Evolutionary conservation across 2,888 invertebrate species (phyloP).

Genomic region (Norana najaformis): DNA sequence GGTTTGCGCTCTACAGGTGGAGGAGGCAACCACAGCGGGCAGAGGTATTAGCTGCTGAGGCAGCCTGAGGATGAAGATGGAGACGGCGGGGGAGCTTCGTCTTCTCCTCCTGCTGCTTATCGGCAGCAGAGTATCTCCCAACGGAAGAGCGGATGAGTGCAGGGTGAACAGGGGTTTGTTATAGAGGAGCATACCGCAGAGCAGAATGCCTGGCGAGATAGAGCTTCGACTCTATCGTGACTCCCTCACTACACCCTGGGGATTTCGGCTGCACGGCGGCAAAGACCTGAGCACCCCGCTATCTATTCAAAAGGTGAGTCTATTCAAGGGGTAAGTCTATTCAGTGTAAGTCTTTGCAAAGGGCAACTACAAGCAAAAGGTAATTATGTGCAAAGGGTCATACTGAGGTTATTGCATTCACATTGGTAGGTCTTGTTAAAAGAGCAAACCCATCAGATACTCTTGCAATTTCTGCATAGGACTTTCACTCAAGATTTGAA

Average conservation of each 20-base stretch:
- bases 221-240: conserved; percentile 59
- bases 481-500: too few relatives aligned
- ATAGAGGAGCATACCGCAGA: background rate
- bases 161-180: too few relatives aligned
- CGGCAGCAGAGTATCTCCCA: background rate
- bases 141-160: background rate
- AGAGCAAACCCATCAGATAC: background rate
- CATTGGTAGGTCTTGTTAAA: too few relatives aligned
- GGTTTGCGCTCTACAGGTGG: background rate
- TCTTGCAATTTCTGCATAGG: too few relatives aligned
- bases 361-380: conserved; percentile 57
- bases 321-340: background rate
- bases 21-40: background rate
- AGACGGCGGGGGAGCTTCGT: background rate
- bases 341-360: conserved; percentile 59
- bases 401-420: background rate
- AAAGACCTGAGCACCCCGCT: conserved; percentile 59
- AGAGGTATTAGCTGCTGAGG: background rate
- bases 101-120: background rate
- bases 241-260: conserved; percentile 61
- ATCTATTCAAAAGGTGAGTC: conserved; percentile 60
- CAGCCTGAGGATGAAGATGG: background rate
- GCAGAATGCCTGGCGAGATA: conserved; percentile 46
- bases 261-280: conserved; percentile 62
- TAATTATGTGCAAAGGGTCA: background rate